A percentile compares a stretch with the other conserved stretches of the same genome.
Conservation (phyloP, 2,888 invertebrate species). For the Andrena fulva region DNA sequence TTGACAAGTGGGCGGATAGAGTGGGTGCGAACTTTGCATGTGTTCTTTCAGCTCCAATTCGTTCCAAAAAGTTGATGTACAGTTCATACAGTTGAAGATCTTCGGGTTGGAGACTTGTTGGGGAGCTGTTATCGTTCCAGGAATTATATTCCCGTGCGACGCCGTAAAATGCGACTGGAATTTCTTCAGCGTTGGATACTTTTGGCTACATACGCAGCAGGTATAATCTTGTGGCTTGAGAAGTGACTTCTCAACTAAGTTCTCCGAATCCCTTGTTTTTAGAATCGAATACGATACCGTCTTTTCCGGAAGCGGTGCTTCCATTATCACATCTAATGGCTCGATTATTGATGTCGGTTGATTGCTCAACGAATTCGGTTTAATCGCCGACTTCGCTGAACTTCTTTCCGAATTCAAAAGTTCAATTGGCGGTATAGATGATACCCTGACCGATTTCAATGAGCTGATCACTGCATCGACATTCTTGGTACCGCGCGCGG, state of each 20-base stretch:
- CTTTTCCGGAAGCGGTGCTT: too few species aligned
- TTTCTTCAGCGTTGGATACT: slow-evolving; percentile 5
- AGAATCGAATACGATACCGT: too few species aligned
- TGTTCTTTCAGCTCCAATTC: slow-evolving; percentile 35
- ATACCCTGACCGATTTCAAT: neutral
- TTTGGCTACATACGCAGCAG: slow-evolving; percentile 43
- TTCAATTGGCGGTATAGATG: neutral
- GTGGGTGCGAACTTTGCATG: slow-evolving; percentile 1
- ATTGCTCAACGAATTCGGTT: too few species aligned
- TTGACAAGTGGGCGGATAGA: neutral
- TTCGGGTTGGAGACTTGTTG: too few species aligned
- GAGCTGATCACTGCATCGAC: neutral
- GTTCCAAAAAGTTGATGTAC: neutral
- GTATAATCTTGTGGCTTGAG: slow-evolving; percentile 1
- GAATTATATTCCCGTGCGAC: neutral
- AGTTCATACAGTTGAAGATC: neutral
- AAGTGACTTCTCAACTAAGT: neutral
- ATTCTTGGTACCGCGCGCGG: neutral
- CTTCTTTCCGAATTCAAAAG: too few species aligned
- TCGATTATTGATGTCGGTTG: too few species aligned
- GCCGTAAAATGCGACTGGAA: slow-evolving; percentile 28
- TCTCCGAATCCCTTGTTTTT: neutral
- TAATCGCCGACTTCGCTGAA: too few species aligned
- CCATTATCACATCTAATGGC: too few species aligned
- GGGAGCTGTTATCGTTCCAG: neutral